A percentile compares a stretch with the other conserved stretches of the same genome.
phyloP scores from a whole-genome alignment of 2,888 invertebrate species.

The Lasioglossum oenotherae region DNA sequence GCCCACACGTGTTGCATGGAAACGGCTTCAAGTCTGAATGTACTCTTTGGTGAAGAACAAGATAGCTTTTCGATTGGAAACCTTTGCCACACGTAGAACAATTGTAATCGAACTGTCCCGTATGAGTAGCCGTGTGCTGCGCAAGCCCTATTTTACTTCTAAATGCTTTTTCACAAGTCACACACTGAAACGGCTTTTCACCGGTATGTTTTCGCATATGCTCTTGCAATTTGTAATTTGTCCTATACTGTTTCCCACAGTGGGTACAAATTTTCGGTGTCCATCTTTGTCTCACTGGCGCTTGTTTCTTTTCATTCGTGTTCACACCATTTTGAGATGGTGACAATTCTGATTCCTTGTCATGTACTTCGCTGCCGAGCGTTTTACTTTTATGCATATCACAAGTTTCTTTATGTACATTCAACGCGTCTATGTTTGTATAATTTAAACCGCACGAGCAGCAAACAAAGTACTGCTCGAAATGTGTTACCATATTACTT shows the following conservation, averaged over 20 bases:
- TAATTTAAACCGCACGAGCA: constrained; percentile 84
- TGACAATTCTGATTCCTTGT: constrained; percentile 41
- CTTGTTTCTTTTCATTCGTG: constrained; percentile 72
- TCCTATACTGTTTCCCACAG: constrained; percentile 87
- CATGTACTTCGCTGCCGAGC: constrained; percentile 46
- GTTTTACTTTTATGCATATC: constrained; percentile 66
- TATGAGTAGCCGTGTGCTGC: constrained; percentile 87
- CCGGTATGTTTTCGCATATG: constrained; percentile 88
- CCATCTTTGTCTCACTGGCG: constrained; percentile 81
- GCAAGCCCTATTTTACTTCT: constrained; percentile 87
- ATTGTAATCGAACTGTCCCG: constrained; percentile 86
- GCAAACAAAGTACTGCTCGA: constrained; percentile 81
- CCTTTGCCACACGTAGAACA: constrained; percentile 87
- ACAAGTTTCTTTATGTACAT: constrained; percentile 78
- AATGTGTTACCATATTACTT: constrained; percentile 77
- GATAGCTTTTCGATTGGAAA: constrained; percentile 87
- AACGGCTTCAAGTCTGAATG: constrained; percentile 87
- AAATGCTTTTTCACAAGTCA: constrained; percentile 86
- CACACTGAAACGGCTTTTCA: constrained; percentile 87
- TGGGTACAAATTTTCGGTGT: constrained; percentile 86
- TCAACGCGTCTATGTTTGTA: constrained; percentile 84
- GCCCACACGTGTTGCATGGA: constrained; percentile 86
- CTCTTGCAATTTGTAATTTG: constrained; percentile 87
- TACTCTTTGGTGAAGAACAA: constrained; percentile 87
- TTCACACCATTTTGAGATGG: constrained; percentile 42